Percentiles rank a stretch among this genome's conserved stretches.
Conservation (phyloP, 2,113 vertebrate species). For the Malurus cyaneus region DNA sequence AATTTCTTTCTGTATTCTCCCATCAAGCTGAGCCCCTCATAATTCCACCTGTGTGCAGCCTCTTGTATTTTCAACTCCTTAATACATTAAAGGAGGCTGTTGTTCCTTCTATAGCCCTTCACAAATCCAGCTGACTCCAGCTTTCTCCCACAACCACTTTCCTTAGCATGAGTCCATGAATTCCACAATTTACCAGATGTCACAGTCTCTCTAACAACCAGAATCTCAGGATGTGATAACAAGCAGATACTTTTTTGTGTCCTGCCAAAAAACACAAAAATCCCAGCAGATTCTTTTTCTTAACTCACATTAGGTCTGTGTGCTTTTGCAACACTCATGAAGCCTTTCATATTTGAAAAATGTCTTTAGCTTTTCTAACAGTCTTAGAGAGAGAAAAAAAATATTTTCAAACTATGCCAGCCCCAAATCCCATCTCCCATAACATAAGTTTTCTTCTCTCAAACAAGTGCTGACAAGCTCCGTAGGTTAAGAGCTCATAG, state of each 20-base stretch:
- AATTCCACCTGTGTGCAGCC: not conserved
- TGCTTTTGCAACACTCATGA: not conserved
- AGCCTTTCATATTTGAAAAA: not conserved
- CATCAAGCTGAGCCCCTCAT: not conserved
- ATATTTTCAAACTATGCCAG: not conserved
- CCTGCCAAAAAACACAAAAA: not conserved
- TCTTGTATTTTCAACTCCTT: not conserved
- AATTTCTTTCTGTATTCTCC: not conserved
- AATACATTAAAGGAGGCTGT: not conserved
- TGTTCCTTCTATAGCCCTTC: not conserved
- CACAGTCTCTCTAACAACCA: not conserved
- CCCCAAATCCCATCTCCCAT: not conserved
- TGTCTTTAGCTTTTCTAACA: not conserved
- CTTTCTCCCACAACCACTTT: not conserved
- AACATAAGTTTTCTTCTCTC: not conserved
- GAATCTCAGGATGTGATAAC: not conserved
- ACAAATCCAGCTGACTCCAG: not conserved
- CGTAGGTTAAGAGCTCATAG: not conserved
- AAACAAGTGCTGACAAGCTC: not conserved
- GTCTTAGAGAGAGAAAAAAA: not conserved
- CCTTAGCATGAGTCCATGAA: not conserved
- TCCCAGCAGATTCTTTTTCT: accelerated
- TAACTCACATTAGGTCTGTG: not conserved
- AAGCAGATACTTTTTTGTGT: not conserved
- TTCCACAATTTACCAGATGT: not conserved